Evolutionary conservation across 2,113 vertebrate genomes (phyloP).

Genomic region (Lophochroa leadbeateri): DNA sequence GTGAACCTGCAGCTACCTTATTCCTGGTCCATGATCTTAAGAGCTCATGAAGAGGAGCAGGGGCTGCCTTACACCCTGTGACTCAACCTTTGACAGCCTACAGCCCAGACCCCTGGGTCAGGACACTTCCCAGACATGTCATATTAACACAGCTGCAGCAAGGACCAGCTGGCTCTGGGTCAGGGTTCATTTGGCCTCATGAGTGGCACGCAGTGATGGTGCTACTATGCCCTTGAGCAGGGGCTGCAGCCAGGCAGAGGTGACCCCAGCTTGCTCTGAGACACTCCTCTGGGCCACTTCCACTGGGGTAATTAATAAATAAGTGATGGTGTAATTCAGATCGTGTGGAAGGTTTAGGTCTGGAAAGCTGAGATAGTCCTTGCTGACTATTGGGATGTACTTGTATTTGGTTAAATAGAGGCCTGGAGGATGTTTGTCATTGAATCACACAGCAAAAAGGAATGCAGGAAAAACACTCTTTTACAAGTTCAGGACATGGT

Average conservation of each 20-base stretch:
- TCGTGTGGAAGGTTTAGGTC: neutral
- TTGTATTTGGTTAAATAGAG: neutral
- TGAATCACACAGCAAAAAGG: neutral
- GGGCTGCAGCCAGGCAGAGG: neutral
- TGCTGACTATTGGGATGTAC: neutral
- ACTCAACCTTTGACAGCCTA: neutral
- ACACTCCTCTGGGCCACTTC: neutral
- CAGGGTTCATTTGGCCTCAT: neutral
- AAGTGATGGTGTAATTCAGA: neutral
- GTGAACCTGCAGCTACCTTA: neutral
- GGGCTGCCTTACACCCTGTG: neutral
- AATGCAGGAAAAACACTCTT: neutral
- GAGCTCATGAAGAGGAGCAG: neutral
- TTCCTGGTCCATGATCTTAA: neutral
- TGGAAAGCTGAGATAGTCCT: neutral
- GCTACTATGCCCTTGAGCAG: neutral
- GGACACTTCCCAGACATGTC: neutral
- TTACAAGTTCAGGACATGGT: neutral
- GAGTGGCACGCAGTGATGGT: accelerated
- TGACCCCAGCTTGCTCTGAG: neutral
- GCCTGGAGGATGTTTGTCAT: neutral
- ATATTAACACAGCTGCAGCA: neutral
- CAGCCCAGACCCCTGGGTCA: accelerated
- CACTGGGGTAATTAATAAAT: neutral
- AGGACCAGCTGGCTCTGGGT: neutral